These are phyloP conservation scores for Anarsia innoxiella DNA, from an alignment of 2,888 invertebrate species.

Conservation along the genomic window DNA sequence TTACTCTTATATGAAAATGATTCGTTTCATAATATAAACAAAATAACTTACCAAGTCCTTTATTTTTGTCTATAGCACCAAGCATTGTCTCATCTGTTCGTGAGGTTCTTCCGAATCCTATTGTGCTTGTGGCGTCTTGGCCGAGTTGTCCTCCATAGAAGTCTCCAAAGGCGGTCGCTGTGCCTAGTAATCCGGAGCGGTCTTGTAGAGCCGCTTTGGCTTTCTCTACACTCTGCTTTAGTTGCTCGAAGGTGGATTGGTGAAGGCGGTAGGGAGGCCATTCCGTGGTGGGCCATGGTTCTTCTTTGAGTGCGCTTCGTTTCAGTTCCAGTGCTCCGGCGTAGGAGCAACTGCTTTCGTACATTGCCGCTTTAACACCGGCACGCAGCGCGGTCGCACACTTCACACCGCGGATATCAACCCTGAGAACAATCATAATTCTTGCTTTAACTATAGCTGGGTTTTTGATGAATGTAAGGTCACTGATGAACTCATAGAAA, in stretches of 20 bases:
- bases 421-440: no score
- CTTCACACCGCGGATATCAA: conserved; percentile 59
- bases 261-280: conserved; percentile 88
- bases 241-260: conserved; percentile 91
- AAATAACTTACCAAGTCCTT: conserved; percentile 52
- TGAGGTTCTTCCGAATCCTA: conserved; percentile 53
- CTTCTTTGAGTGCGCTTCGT: conserved; percentile 76
- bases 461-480: no score
- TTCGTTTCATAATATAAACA: not conserved
- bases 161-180: conserved; percentile 83
- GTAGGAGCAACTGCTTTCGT: conserved; percentile 95
- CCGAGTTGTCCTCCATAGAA: conserved; percentile 75
- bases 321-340: conserved; percentile 88
- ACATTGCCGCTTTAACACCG: conserved; percentile 79
- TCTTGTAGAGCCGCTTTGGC: conserved; percentile 91
- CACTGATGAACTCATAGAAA: no score
- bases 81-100: conserved; percentile 63
- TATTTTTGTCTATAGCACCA: conserved; percentile 59
- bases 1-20: no score
- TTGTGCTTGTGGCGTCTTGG: conserved; percentile 47
- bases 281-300: conserved; percentile 78
- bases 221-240: conserved; percentile 93
- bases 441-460: no score
- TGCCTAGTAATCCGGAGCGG: conserved; percentile 79
- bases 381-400: conserved; percentile 57